Percentiles rank a stretch among this genome's conserved stretches.
phyloP scores from a whole-genome alignment of 2,113 vertebrate species.

The Desmodus rotundus region DNA sequence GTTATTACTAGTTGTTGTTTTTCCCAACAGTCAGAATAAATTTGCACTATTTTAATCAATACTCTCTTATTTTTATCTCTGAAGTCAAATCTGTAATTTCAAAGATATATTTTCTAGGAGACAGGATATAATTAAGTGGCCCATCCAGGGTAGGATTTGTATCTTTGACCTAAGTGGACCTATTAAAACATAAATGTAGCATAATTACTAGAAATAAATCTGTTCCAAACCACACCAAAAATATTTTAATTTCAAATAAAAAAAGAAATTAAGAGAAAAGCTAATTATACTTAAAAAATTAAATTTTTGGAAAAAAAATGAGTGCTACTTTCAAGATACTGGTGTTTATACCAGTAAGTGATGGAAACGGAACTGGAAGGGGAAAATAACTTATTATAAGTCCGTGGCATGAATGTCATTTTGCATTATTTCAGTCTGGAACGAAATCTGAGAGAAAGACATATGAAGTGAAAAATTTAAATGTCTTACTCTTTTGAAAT shows the following conservation, averaged over 20 bases:
- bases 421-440: neutral
- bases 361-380: neutral
- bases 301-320: neutral
- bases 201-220: neutral
- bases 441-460: neutral
- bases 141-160: neutral
- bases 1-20: neutral
- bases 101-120: neutral
- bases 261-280: neutral
- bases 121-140: neutral
- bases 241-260: neutral
- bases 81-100: neutral
- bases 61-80: neutral
- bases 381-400: neutral
- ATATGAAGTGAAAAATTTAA: neutral
- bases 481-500: neutral
- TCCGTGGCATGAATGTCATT: neutral
- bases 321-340: neutral
- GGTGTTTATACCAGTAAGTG: neutral
- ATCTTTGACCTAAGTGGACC: neutral
- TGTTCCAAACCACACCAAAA: neutral
- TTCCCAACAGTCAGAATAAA: neutral
- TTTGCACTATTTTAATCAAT: neutral
- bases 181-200: neutral
- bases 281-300: neutral